Evolutionary conservation across 2,888 invertebrate genomes (phyloP).

Genomic region (Hemicrepidius hirtus): DNA sequence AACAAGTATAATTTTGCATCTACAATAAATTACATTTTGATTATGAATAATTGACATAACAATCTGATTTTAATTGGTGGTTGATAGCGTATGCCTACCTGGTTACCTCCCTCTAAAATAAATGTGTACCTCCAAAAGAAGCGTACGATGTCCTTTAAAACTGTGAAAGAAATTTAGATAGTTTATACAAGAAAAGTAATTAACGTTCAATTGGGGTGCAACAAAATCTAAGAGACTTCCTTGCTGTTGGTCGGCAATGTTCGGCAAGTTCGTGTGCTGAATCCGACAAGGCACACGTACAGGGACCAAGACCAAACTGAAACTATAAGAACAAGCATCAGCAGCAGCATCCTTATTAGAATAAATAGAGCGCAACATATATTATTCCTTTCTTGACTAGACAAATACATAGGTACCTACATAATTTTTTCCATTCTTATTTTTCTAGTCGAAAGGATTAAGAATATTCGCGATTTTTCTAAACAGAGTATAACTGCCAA

Average conservation of each 20-base stretch:
- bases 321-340: conserved; percentile 39
- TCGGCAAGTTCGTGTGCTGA: conserved; percentile 51
- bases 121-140: conserved; percentile 49
- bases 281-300: conserved; percentile 44
- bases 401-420: background rate
- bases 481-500: conserved; percentile 63
- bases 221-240: conserved; percentile 45
- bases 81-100: conserved; percentile 32
- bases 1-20: too few species aligned
- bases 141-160: conserved; percentile 59
- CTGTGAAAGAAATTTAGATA: conserved; percentile 48
- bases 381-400: conserved; percentile 57
- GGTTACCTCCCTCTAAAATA: conserved; percentile 20
- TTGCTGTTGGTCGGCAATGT: conserved; percentile 53
- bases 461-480: conserved; percentile 55
- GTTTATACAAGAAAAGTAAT: conserved; percentile 21
- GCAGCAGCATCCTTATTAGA: conserved; percentile 42
- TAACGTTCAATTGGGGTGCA: conserved; percentile 34
- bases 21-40: background rate
- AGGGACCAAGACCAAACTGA: conserved; percentile 49
- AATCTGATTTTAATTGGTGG: background rate
- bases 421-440: background rate
- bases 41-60: background rate
- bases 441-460: conserved; percentile 53
- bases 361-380: conserved; percentile 26